Evolutionary conservation across 2,888 invertebrate genomes (phyloP).

Genomic region (Troilus luridus): DNA sequence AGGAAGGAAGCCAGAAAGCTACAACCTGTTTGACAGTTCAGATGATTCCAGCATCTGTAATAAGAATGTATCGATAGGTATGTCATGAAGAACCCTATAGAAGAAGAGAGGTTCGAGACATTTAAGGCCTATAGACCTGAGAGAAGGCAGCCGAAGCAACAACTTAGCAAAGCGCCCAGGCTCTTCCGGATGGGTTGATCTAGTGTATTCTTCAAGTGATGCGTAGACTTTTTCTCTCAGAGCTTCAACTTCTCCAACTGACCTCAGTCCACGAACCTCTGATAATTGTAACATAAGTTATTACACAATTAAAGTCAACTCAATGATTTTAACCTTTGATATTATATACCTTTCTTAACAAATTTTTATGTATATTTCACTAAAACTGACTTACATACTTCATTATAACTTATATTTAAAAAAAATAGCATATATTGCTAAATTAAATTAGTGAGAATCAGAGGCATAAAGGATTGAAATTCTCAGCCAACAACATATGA

Average conservation of each 20-base stretch:
- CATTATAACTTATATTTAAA: slow-evolving; percentile 46
- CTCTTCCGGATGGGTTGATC: slow-evolving; percentile 88
- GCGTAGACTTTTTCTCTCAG: slow-evolving; percentile 96
- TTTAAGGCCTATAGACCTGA: slow-evolving; percentile 93
- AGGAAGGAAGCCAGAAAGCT: slow-evolving; percentile 49
- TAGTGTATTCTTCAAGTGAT: slow-evolving; percentile 95
- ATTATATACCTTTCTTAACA: neutral
- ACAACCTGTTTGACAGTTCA: slow-evolving; percentile 57
- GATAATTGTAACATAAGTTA: slow-evolving; percentile 66
- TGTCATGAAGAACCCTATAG: slow-evolving; percentile 91
- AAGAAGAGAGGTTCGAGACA: slow-evolving; percentile 96
- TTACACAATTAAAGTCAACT: neutral
- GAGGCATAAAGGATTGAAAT: too few relatives aligned
- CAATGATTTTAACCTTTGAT: neutral
- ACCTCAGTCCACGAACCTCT: slow-evolving; percentile 92
- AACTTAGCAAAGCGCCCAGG: slow-evolving; percentile 96
- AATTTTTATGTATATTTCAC: too few relatives aligned
- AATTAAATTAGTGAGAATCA: too few relatives aligned
- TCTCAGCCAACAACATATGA: too few relatives aligned
- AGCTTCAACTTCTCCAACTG: slow-evolving; percentile 84
- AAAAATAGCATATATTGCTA: too few relatives aligned
- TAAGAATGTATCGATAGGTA: slow-evolving; percentile 87
- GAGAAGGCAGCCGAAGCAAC: slow-evolving; percentile 87
- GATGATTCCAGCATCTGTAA: slow-evolving; percentile 84
- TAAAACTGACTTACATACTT: slow-evolving; percentile 9